phyloP scores from a whole-genome alignment of 2,113 vertebrate species.

The Gracilinanus agilis region DNA sequence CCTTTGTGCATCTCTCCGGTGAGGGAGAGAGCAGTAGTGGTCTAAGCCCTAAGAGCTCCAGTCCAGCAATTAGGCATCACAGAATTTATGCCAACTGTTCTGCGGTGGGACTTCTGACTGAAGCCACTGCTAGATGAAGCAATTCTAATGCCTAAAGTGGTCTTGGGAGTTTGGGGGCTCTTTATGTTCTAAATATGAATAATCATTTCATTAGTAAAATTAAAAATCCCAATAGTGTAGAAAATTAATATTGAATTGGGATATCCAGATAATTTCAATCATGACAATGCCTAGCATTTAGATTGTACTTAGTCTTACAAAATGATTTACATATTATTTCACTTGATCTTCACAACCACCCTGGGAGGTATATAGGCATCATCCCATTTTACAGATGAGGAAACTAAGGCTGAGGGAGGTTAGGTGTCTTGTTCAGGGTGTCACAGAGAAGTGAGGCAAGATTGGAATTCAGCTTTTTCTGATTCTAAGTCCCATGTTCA shows the following conservation, averaged over 20 bases:
- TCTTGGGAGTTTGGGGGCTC: background rate
- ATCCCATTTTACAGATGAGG: background rate
- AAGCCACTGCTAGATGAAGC: background rate
- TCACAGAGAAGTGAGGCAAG: background rate
- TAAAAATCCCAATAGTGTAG: background rate
- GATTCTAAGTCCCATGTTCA: background rate
- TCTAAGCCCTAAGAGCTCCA: background rate
- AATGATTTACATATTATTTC: background rate
- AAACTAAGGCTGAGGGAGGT: background rate
- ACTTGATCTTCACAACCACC: background rate
- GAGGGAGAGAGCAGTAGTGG: background rate
- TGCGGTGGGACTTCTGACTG: background rate
- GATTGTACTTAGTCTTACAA: background rate
- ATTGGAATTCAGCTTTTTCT: background rate
- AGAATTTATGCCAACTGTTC: background rate
- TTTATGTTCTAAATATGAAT: slow-evolving; percentile 8
- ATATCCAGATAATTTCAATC: no score
- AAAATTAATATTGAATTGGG: no score
- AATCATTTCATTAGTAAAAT: background rate
- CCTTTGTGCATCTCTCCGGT: background rate
- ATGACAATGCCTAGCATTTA: background rate
- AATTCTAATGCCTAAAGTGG: background rate
- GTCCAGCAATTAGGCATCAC: background rate
- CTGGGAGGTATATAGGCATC: background rate
- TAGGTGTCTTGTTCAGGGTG: background rate